These are phyloP conservation scores for Stomatorhinus ivindoensis DNA, from an alignment of 2,113 vertebrate species.

Conservation along the genomic window DNA sequence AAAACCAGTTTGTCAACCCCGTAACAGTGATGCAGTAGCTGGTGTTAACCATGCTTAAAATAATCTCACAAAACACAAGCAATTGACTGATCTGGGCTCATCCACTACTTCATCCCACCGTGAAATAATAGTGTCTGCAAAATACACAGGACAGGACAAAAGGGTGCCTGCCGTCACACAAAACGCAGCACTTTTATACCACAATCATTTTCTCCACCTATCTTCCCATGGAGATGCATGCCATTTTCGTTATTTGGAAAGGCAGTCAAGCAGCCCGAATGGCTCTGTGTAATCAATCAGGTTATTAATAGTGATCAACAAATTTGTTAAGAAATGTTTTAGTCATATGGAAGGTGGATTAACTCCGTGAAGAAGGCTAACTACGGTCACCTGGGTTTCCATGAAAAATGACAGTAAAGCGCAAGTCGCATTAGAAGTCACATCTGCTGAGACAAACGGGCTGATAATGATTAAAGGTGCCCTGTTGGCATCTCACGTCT, in stretches of 20 bases:
- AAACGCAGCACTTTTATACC: not conserved
- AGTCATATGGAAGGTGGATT: not conserved
- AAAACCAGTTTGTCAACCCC: not conserved
- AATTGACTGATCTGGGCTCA: not conserved
- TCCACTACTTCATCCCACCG: not conserved
- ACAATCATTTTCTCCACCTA: not conserved
- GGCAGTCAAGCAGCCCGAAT: not conserved
- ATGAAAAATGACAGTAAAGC: not conserved
- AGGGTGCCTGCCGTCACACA: not conserved
- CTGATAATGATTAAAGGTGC: not conserved
- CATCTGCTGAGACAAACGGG: not conserved
- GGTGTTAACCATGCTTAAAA: not conserved
- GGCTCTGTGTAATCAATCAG: not conserved
- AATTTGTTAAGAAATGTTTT: not conserved
- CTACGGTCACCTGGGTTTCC: not conserved
- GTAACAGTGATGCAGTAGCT: not conserved
- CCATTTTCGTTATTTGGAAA: not conserved
- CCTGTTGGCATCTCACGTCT: not conserved
- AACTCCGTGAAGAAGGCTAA: not conserved
- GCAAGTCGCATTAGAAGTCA: not conserved
- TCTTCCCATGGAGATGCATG: not conserved
- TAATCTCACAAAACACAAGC: not conserved
- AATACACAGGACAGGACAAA: not conserved
- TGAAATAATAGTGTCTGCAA: not conserved
- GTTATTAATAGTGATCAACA: not conserved